Evolutionary conservation across 2,888 invertebrate genomes (phyloP), one percentile per base, ranked within the genome.

Genomic region (Macaria notata): DNA sequence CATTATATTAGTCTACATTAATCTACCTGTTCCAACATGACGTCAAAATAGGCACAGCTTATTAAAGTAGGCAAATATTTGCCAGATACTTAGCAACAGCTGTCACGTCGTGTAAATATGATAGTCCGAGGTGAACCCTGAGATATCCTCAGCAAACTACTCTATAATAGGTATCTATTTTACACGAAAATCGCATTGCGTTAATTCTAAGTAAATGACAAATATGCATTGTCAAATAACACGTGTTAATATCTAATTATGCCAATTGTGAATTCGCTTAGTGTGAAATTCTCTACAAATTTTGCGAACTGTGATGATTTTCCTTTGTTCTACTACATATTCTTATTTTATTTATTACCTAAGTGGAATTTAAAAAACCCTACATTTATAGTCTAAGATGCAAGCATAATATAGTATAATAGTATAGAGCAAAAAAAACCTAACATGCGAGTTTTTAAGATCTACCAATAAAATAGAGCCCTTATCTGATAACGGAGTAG

Each of bases 71-170:
- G 31, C 48, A 31, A 52, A 52, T 45, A 49, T 53, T 53, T 53
- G 45, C 19, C n/a, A 3, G 9, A 9, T 3, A 41, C 44, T 45
- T 29, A 51, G 48, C 44, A 57, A 52, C 46, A 46, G 42, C n/a
- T 54, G 48, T 48, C 46, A 9, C 49, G 4, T 42, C 36, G 49
- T 55, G 43, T 56, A 52, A 47, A 42, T 44, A 31, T 49, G 9
- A 9, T 41, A 50, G 4, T 33, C 43, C 41, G 33, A 59, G 61
- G 52, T 59, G 61, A 50, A 9, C 61, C 59, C 63, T 55, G 51
- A 48, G 48, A 55, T 59, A 59, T 44, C 46, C 56, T 45, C 49
- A 43, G 31, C 29, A 38, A 41, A 30, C 36, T 38, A 43, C n/a
- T 30, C 31, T 33, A 36, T 7, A 36, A 36, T 6, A 6, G 4